Percentiles rank a stretch among this genome's conserved stretches.
These are phyloP conservation scores for Trichechus manatus DNA, from an alignment of 2,113 vertebrate species.

Conservation along the genomic window DNA sequence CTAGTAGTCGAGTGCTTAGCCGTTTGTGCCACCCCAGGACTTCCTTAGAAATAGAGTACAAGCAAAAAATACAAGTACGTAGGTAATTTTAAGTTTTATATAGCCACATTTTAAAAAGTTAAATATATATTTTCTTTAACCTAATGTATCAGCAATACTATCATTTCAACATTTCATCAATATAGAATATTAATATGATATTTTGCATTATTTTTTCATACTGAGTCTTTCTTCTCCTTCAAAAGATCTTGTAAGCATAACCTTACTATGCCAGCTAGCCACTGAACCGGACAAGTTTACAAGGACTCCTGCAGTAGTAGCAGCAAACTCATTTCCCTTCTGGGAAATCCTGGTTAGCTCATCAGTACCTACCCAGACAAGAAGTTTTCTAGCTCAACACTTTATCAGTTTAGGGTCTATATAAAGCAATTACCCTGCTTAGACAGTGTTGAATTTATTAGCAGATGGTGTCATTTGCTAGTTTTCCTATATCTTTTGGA, in stretches of 20 bases:
- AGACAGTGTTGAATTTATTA: neutral
- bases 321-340: neutral
- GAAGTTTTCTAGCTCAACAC: neutral
- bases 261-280: slow-evolving; percentile 35
- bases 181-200: neutral
- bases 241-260: neutral
- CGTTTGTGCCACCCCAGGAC: no score
- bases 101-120: neutral
- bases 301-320: neutral
- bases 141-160: neutral
- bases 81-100: neutral
- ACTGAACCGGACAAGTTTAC: neutral
- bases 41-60: neutral
- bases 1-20: no score
- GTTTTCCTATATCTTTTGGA: neutral
- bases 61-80: neutral
- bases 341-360: slow-evolving; percentile 54
- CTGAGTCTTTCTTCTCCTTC: neutral
- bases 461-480: neutral
- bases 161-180: neutral
- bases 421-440: neutral
- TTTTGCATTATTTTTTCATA: neutral
- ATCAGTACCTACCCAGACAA: neutral
- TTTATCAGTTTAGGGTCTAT: neutral
- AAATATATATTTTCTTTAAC: neutral